Base-by-base conservation (phyloP, 2,888 invertebrate genomes). In the Pristionchus japonicus region DNA sequence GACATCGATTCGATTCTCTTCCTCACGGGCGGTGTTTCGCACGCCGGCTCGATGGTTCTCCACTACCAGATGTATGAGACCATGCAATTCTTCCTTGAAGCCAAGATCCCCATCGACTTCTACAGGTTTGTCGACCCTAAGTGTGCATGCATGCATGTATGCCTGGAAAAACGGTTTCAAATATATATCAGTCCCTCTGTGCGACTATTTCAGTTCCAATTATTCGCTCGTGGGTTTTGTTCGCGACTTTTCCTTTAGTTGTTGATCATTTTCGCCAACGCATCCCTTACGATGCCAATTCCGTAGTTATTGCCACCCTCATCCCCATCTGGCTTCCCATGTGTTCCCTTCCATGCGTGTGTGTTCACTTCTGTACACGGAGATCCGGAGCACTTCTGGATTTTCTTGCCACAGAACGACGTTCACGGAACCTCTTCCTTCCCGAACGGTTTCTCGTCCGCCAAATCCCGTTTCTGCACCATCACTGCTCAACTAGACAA, bases 21-120 rank as follows among this genome's bases (percentile, higher is more conserved):
- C 85, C 49, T 85, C n/a, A 49, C 85, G 20, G 85, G 85, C 1
- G 85, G 85, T 20, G 49, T n/a, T 34, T 85, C 85, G 15, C 85
- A 85, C 64, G 64, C 85, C 1, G 85, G 40, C 9, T 85, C 85
- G 7, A 64, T 57, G 61, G 49, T 40, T 4, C 31, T 85, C n/a
- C 27, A 49, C 85, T 64, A 27, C 85, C 49, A 49, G 9, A 15
- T 85, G 17, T 52, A 61, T 37, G 57, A 57, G 27, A 64, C 85
- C 27, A 43, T 64, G n/a, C 61, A 85, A 3, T 85, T 64, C 64
- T 85, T 85, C 64, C 37, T n/a, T 3, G 31, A 85, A 27, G 13
- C 17, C 9, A 20, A n/a, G 1, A 52, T 52, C 15, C 85, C 61
- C n/a, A 64, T 85, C 43, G 61, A 64, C 13, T 85, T 85, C 64